Evolutionary conservation across 2,797 vertebrate genomes (phyloP).

Genomic region (Gadopsis bispinosus): DNA sequence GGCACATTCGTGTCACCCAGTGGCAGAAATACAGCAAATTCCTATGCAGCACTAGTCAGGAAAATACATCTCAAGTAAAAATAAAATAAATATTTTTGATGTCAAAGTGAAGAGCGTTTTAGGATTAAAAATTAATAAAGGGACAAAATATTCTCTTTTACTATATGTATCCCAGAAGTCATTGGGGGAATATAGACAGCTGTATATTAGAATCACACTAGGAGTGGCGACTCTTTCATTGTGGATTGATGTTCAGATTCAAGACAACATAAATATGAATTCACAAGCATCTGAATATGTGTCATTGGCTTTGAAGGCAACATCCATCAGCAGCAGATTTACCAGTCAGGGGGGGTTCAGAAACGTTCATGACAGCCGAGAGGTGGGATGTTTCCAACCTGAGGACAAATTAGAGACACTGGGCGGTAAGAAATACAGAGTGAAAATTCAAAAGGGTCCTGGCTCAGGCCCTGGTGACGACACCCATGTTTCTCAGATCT

Average conservation of each 20-base stretch:
- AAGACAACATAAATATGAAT: conserved; percentile 35
- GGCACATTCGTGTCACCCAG: conserved; percentile 51
- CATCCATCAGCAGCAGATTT: conserved; percentile 40
- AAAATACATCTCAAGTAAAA: conserved; percentile 25
- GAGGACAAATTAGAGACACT: conserved; percentile 33
- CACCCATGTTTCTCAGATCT: neutral
- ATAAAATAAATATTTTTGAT: neutral
- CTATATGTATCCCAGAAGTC: conserved; percentile 6
- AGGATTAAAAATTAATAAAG: neutral
- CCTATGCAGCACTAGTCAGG: conserved; percentile 14
- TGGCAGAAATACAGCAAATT: conserved; percentile 55
- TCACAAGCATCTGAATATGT: conserved; percentile 43
- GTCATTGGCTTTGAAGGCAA: conserved; percentile 47
- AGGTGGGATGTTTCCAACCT: conserved; percentile 29
- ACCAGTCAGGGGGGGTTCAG: conserved; percentile 16
- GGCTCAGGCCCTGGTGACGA: conserved; percentile 15
- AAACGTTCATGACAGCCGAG: conserved; percentile 38
- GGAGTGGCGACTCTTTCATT: conserved; percentile 19
- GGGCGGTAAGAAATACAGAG: conserved; percentile 31
- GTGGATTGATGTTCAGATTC: conserved; percentile 23
- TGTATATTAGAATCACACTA: neutral
- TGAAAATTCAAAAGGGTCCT: conserved; percentile 39
- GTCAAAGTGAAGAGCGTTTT: conserved; percentile 18
- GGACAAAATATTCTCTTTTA: neutral
- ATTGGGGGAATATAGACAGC: neutral